These are phyloP conservation scores for Propsilocerus akamusi DNA, from an alignment of 1,140 invertebrate species.

Conservation along the genomic window DNA sequence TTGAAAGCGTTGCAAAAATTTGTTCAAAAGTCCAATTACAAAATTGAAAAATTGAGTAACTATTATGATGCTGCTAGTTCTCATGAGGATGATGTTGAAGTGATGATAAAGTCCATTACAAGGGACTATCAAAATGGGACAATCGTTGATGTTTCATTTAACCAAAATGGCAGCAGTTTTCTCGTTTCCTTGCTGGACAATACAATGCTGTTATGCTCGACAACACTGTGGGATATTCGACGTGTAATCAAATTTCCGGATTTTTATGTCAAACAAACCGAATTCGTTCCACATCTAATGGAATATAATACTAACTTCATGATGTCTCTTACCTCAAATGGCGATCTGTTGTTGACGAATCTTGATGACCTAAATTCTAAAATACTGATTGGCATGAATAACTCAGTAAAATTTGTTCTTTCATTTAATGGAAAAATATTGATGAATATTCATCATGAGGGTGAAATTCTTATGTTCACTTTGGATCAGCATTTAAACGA, in stretches of 20 bases:
- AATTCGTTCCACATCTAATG: background rate
- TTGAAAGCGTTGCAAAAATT: slow-evolving; percentile 17
- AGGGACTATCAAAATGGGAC: slow-evolving; percentile 1
- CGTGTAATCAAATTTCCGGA: slow-evolving; percentile 13
- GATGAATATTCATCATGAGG: background rate
- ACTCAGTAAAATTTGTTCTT: background rate
- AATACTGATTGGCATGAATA: background rate
- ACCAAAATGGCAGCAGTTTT: slow-evolving; percentile 14
- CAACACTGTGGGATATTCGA: slow-evolving; percentile 12
- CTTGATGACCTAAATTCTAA: background rate
- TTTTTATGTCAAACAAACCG: slow-evolving; percentile 6
- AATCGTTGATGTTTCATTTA: slow-evolving; percentile 10
- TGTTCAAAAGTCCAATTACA: slow-evolving; percentile 22
- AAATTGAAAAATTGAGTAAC: background rate
- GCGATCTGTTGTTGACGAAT: background rate
- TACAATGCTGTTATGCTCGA: slow-evolving; percentile 13
- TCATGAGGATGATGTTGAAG: slow-evolving; percentile 9
- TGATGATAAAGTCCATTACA: slow-evolving; percentile 4
- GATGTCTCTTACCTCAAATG: slow-evolving; percentile 10
- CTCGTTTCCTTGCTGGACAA: slow-evolving; percentile 14
- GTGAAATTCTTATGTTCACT: background rate
- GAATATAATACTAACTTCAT: slow-evolving; percentile 11
- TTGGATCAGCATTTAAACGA: background rate
- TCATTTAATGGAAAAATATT: background rate
- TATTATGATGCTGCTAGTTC: background rate